Evolutionary conservation across 2,113 vertebrate species (phyloP).

Genomic region (Sarotherodon lohbergeri): DNA sequence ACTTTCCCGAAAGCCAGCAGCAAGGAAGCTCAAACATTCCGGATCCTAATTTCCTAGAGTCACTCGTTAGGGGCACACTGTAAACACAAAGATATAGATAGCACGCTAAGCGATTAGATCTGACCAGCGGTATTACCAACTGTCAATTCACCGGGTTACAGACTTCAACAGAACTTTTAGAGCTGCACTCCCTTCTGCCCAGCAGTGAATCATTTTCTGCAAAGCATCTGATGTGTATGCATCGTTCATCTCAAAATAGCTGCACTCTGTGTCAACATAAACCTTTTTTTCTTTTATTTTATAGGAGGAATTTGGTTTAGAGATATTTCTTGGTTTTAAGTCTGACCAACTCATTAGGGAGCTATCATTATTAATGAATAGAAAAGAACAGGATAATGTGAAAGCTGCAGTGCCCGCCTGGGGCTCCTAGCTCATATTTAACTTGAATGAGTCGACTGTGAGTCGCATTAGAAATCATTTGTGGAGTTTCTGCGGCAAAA

Average conservation of each 20-base stretch:
- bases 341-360: slow-evolving; percentile 13
- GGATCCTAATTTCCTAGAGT: background rate
- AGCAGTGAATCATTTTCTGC: background rate
- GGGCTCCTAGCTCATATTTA: slow-evolving; percentile 18
- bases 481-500: background rate
- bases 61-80: background rate
- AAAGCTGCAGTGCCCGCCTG: background rate
- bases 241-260: slow-evolving; percentile 31
- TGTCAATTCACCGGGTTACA: background rate
- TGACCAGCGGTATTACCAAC: background rate
- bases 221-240: slow-evolving; percentile 13
- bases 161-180: slow-evolving; percentile 3
- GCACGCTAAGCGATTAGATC: background rate
- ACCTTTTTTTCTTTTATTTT: background rate
- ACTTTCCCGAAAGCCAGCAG: background rate
- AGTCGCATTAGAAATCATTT: slow-evolving; percentile 18
- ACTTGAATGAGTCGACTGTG: background rate
- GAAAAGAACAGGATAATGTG: slow-evolving; percentile 9
- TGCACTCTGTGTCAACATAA: background rate
- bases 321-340: background rate
- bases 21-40: slow-evolving; percentile 3
- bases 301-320: background rate
- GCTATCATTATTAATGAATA: slow-evolving; percentile 29
- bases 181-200: background rate
- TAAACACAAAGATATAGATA: background rate